Evolutionary conservation across 2,888 invertebrate genomes (phyloP), one percentile per base, ranked within the genome.

Genomic region (Dasysyrphus tricinctus): DNA sequence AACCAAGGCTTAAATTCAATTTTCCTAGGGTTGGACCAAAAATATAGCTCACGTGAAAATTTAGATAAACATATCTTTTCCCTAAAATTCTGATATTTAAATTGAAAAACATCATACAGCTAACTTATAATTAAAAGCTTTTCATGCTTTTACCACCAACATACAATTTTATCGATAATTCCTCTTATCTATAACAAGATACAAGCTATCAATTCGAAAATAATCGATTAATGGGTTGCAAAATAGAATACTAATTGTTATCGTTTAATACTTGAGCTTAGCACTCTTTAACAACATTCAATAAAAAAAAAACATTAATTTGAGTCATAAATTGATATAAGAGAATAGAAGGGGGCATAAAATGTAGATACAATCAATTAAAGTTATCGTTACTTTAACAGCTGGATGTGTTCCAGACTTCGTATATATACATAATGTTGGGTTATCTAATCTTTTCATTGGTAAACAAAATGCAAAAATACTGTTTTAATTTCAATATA

Each of bases 231-330:
- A 37, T 61, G 3, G n/a, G 5, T 57, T n/a, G 16, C 2, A 16
- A 34, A 34, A 37, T 2, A 37, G 34, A 34, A 29, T 6, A 34
- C 14, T 37, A 34, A 34, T 37, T 57, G 9, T 16, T 37, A 37
- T 57, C 57, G 11, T 57, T 34, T 57, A 61, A 39, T 61, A 61
- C 37, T 61, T 61, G 12, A 39, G 39, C 19, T 42, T 14, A 42
- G 42, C 61, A 42, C 7, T 9, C 4, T 29, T n/a, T 9, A 29
- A 39, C 24, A 61, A 61, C 32, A 61, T 42, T 42, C 61, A 61
- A 42, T 42, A 61, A 2, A 37, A 34, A 29, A 14, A 29, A 7
- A 29, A 47, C 44, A 16, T 47, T n/a, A 8, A 29, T 54, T 54
- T 54, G 7, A 6, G 29, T 8, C 3, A 8, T 47, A 47, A 16